Percentiles rank a stretch among this genome's conserved stretches.
Conservation (phyloP, 2,113 vertebrate genomes). For the Euleptes europaea region DNA sequence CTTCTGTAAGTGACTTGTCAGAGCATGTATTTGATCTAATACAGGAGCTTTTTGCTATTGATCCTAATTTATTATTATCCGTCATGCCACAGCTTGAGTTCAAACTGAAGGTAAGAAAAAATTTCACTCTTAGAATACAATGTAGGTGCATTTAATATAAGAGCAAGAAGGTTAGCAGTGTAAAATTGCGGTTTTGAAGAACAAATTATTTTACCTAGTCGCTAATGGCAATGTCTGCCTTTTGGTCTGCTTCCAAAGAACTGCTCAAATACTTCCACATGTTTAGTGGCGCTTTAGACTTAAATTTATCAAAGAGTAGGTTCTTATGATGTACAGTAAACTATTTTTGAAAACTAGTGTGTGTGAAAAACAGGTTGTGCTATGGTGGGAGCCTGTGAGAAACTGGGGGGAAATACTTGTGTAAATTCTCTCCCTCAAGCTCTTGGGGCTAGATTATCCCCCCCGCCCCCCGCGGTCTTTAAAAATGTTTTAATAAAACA, state of each 20-base stretch:
- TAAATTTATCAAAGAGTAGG: not conserved
- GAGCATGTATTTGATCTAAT: conserved; percentile 99
- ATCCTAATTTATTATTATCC: conserved; percentile 93
- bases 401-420: too few species aligned
- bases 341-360: not conserved
- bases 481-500: not conserved
- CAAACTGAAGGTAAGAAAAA: conserved; percentile 89
- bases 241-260: not conserved
- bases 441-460: too few species aligned
- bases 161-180: not conserved
- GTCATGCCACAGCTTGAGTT: conserved; percentile 99
- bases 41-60: conserved; percentile 97
- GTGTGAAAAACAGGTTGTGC: not conserved
- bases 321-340: not conserved
- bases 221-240: not conserved
- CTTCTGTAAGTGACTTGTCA: conserved; percentile 97
- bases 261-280: not conserved
- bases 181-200: not conserved
- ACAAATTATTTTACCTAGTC: not conserved
- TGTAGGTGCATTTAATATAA: conserved; percentile 21
- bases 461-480: too few species aligned
- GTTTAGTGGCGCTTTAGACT: not conserved
- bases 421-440: too few species aligned
- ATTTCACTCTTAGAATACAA: conserved; percentile 6
- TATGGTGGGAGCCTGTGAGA: too few species aligned